Evolutionary conservation across 2,888 invertebrate species (phyloP).

Genomic region (Nomada lathburiana): DNA sequence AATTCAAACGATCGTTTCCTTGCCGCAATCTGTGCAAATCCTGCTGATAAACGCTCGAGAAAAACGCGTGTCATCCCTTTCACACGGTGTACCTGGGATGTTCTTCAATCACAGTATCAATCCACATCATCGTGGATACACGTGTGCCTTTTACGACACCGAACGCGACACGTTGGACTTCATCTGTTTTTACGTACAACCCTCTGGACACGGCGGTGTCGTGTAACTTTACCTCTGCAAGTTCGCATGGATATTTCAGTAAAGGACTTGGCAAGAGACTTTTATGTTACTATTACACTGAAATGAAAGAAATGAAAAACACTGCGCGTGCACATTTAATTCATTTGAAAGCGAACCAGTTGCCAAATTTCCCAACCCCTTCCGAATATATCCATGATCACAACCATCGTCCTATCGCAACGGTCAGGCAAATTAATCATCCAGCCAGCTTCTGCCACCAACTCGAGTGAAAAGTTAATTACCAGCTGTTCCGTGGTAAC

Average conservation of each 20-base stretch:
- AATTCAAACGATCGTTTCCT: conserved; percentile 32
- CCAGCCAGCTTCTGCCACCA: not conserved
- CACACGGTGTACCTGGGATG: not conserved
- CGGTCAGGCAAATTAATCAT: conserved; percentile 26
- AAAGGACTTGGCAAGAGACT: not conserved
- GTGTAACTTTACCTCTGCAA: conserved; percentile 35
- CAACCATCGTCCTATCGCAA: conserved; percentile 6
- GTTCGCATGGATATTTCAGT: conserved; percentile 51
- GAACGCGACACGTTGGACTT: conserved; percentile 44
- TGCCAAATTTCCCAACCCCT: not conserved
- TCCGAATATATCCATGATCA: not conserved
- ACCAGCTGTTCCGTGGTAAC: conserved; percentile 17
- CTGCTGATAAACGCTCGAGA: conserved; percentile 25
- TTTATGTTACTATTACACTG: too few relatives aligned
- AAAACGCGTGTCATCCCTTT: conserved; percentile 24
- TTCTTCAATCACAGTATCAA: conserved; percentile 34
- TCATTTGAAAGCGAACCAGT: too few relatives aligned
- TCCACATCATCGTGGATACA: conserved; percentile 45
- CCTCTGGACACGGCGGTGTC: conserved; percentile 41
- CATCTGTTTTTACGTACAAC: conserved; percentile 15
- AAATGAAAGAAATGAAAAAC: too few relatives aligned
- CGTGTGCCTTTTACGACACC: conserved; percentile 46
- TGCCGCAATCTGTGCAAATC: not conserved
- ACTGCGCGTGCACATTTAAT: too few relatives aligned
- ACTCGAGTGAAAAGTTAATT: conserved; percentile 43